phyloP scores from a whole-genome alignment of 2,113 vertebrate species.

The Rhinopomastus cyanomelas region DNA sequence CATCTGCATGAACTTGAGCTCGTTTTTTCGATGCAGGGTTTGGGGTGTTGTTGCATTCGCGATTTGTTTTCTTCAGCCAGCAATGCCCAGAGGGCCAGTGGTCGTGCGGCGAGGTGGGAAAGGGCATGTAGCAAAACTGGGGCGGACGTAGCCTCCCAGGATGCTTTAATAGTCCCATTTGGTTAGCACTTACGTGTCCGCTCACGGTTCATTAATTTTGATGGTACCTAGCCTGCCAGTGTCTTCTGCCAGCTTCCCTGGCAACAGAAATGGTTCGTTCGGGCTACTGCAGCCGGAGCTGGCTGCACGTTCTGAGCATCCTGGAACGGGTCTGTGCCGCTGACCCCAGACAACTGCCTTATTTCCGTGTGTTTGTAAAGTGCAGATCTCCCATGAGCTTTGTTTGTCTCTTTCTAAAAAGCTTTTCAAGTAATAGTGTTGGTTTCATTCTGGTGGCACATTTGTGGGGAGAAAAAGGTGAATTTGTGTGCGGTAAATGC shows the following conservation, averaged over 20 bases:
- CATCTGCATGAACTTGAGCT: not conserved
- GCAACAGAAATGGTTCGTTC: not conserved
- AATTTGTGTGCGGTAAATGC: not conserved
- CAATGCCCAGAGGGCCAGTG: not conserved
- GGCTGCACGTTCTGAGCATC: not conserved
- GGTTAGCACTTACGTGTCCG: not conserved
- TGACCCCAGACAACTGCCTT: not conserved
- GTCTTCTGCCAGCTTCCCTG: not conserved
- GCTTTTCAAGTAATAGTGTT: not conserved
- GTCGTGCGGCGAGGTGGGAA: not conserved
- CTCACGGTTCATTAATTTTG: constrained; percentile 20
- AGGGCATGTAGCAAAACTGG: constrained; percentile 9
- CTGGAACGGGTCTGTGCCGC: not conserved
- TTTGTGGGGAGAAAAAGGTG: not conserved
- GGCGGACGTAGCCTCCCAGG: not conserved
- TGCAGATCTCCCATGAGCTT: not conserved
- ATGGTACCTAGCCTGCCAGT: not conserved
- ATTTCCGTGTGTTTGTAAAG: not conserved
- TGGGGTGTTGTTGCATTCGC: not conserved
- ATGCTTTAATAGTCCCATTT: constrained; percentile 6
- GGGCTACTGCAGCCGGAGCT: not conserved
- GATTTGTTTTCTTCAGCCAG: constrained; percentile 23
- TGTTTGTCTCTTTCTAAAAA: not conserved
- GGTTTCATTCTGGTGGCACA: not conserved
- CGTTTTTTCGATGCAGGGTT: not conserved